Evolutionary conservation across 1,140 invertebrate species (phyloP), one percentile per base, ranked within the genome.

Genomic region (Matsumurasca onukii): DNA sequence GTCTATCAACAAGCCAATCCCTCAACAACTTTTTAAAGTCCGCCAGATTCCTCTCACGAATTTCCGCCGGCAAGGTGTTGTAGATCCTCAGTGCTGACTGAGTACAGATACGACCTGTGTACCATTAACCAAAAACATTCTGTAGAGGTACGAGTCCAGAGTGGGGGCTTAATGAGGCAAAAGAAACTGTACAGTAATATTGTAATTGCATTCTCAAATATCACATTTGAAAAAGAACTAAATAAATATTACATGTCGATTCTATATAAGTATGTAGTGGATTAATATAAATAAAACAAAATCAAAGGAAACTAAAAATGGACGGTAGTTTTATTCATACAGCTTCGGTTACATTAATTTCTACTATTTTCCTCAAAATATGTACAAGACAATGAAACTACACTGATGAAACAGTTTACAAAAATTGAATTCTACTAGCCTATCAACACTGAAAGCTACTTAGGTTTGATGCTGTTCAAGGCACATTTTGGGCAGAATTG

Each of bases 151-250:
- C n/a, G n/a, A n/a, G n/a, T n/a, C n/a, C n/a, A n/a, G n/a, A n/a
- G n/a, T n/a, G n/a, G n/a, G n/a, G n/a, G n/a, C n/a, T n/a, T n/a
- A n/a, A n/a, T n/a, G n/a, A n/a, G n/a, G n/a, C n/a, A n/a, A n/a
- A n/a, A n/a, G n/a, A n/a, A n/a, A n/a, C n/a, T n/a, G n/a, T n/a
- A n/a, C n/a, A n/a, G n/a, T n/a, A n/a, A n/a, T n/a, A n/a, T 39
- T 59, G 25, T 59, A 59, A 59, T 59, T 59, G 30, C 25, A 59
- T 59, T 59, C 25, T n/a, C 55, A 59, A 59, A 59, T 27, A 59
- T 27, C 24, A 59, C 25, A 59, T 59, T 59, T 59, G 55, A 59
- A 59, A 59, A 59, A 27, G 55, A 59, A 59, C 30, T 24, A 59
- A 59, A 59, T 59, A 29, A 13, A 59, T 22, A 52, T 52, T 52